Percentiles rank a stretch among this genome's conserved stretches.
Evolutionary conservation across 2,113 vertebrate genomes (phyloP).

Genomic region (Chiloscyllium plagiosum): DNA sequence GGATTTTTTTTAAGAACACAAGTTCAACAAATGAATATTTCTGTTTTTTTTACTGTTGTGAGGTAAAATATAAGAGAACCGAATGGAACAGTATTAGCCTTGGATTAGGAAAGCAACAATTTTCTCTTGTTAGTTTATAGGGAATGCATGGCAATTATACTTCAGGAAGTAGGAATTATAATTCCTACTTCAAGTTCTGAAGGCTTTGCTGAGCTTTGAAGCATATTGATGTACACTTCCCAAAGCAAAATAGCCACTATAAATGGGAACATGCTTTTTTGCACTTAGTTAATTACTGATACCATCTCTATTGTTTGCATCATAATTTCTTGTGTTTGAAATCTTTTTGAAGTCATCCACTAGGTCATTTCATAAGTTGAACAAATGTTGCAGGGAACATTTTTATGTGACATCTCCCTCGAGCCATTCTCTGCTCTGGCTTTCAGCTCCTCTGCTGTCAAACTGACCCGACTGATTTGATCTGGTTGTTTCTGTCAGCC

Average conservation of each 20-base stretch:
- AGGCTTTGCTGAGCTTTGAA: not conserved
- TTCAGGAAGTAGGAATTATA: no score
- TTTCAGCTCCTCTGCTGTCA: conserved; percentile 42
- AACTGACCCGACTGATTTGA: conserved; percentile 45
- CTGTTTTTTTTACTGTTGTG: not conserved
- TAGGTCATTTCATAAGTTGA: not conserved
- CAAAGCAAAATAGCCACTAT: not conserved
- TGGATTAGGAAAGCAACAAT: not conserved
- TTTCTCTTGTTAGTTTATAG: not conserved
- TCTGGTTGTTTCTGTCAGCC: not conserved
- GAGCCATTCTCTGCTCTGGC: not conserved
- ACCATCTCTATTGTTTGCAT: not conserved
- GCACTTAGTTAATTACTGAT: not conserved
- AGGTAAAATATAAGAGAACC: not conserved
- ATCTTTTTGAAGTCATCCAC: not conserved
- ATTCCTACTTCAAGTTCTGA: not conserved
- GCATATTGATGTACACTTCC: not conserved
- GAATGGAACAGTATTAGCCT: not conserved
- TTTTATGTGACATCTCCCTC: not conserved
- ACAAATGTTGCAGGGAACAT: not conserved
- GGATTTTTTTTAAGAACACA: not conserved
- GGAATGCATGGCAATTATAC: no score
- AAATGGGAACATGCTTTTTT: not conserved
- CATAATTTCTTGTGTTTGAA: not conserved
- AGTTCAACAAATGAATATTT: not conserved